Percentiles rank a stretch among this genome's conserved stretches.
These are phyloP conservation scores for Harpalus rubripes DNA, from an alignment of 2,888 invertebrate genomes.

Conservation along the genomic window DNA sequence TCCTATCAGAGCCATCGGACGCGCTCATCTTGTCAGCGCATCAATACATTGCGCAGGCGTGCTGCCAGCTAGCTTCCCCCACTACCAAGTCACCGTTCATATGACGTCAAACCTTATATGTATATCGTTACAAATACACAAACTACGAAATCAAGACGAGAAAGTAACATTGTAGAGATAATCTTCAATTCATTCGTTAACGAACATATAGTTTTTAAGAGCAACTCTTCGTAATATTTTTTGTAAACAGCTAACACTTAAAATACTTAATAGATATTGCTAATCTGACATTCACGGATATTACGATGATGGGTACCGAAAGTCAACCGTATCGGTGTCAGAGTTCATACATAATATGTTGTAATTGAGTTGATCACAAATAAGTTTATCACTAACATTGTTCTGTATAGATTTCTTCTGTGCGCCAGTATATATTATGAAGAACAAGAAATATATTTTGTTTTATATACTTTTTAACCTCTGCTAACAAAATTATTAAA, in stretches of 20 bases:
- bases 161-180: slow-evolving; percentile 55
- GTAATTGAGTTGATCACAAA: slow-evolving; percentile 63
- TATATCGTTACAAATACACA: slow-evolving; percentile 50
- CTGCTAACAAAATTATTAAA: slow-evolving; percentile 58
- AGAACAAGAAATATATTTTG: slow-evolving; percentile 64
- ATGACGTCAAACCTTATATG: not conserved
- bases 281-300: slow-evolving; percentile 71
- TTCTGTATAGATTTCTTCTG: slow-evolving; percentile 53
- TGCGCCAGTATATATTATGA: slow-evolving; percentile 50
- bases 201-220: slow-evolving; percentile 59
- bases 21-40: slow-evolving; percentile 34
- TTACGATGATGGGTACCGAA: slow-evolving; percentile 49
- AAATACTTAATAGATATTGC: slow-evolving; percentile 73
- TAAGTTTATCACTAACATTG: slow-evolving; percentile 62
- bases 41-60: slow-evolving; percentile 22
- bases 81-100: slow-evolving; percentile 5
- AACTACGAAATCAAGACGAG: slow-evolving; percentile 53
- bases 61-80: slow-evolving; percentile 27
- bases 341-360: slow-evolving; percentile 59
- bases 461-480: slow-evolving; percentile 54
- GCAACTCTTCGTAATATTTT: slow-evolving; percentile 57
- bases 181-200: slow-evolving; percentile 55
- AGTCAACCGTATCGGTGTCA: slow-evolving; percentile 41
- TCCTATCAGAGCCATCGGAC: slow-evolving; percentile 62
- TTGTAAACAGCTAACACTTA: slow-evolving; percentile 73